Evolutionary conservation across 2,113 vertebrate species (phyloP).

Genomic region (Callochromis pleurospilus): DNA sequence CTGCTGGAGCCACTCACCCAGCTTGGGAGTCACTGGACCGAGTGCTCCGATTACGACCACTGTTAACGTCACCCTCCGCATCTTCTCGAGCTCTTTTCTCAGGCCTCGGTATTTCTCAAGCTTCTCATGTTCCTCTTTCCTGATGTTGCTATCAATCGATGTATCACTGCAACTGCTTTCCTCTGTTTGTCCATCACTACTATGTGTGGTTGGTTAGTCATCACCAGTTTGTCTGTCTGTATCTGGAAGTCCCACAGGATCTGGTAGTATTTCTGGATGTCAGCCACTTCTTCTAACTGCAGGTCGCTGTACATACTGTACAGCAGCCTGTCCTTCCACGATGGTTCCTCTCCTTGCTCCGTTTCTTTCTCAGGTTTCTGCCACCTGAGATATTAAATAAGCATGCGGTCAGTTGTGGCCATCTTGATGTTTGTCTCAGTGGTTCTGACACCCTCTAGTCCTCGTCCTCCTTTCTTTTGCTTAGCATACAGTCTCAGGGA

Average conservation of each 20-base stretch:
- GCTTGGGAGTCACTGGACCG: background rate
- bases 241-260: background rate
- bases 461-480: background rate
- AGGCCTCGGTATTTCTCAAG: background rate
- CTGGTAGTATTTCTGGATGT: background rate
- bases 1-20: background rate
- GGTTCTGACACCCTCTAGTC: background rate
- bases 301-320: accelerated
- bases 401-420: accelerated
- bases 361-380: background rate
- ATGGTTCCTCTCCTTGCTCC: background rate
- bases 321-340: background rate
- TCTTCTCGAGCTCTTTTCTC: background rate
- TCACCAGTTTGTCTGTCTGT: background rate
- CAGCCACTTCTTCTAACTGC: background rate
- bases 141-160: background rate
- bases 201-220: background rate
- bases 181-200: background rate
- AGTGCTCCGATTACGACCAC: background rate
- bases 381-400: background rate
- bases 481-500: background rate
- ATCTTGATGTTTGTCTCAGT: background rate
- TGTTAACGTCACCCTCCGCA: background rate
- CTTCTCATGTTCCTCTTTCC: accelerated
- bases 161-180: background rate